These are phyloP conservation scores for Pycnomerus fuliginosus DNA, from an alignment of 2,888 invertebrate genomes.

Conservation along the genomic window DNA sequence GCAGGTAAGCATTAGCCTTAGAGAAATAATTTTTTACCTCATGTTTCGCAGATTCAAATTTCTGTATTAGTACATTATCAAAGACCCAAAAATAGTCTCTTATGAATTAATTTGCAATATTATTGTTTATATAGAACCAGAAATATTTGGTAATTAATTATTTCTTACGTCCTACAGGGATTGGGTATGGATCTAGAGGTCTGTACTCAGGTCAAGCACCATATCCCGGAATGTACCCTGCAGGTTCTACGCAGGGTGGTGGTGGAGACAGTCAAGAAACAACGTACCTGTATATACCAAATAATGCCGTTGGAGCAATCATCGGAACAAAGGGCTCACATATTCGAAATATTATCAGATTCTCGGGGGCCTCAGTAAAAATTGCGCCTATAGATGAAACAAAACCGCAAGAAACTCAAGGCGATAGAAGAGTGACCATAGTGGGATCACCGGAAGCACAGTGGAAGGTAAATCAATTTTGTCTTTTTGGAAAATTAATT, in stretches of 20 bases:
- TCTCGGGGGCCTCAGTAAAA: constrained; percentile 93
- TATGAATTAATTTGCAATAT: too few relatives aligned
- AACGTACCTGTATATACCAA: constrained; percentile 93
- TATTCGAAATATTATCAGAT: constrained; percentile 95
- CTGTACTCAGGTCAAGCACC: constrained; percentile 63
- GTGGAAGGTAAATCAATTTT: constrained; percentile 94
- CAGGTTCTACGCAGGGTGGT: constrained; percentile 58
- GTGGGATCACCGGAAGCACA: constrained; percentile 94
- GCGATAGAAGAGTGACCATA: constrained; percentile 92
- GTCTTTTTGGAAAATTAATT: too few relatives aligned
- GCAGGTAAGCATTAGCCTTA: constrained; percentile 60
- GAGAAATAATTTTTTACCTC: too few relatives aligned
- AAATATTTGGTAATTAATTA: too few relatives aligned
- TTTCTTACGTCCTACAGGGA: too few relatives aligned
- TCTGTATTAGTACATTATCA: too few relatives aligned
- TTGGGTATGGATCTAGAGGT: constrained; percentile 66
- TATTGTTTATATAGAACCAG: too few relatives aligned
- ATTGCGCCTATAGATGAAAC: constrained; percentile 86
- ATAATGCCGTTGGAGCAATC: constrained; percentile 96
- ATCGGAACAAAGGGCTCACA: constrained; percentile 97
- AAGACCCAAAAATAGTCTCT: too few relatives aligned
- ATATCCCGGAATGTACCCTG: constrained; percentile 64
- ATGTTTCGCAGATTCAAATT: too few relatives aligned
- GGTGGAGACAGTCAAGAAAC: constrained; percentile 79
- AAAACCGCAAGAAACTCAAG: constrained; percentile 74